Evolutionary conservation across 2,797 vertebrate species (phyloP), one percentile per base, ranked within the genome.

Genomic region (Epinephelus malabaricus): DNA sequence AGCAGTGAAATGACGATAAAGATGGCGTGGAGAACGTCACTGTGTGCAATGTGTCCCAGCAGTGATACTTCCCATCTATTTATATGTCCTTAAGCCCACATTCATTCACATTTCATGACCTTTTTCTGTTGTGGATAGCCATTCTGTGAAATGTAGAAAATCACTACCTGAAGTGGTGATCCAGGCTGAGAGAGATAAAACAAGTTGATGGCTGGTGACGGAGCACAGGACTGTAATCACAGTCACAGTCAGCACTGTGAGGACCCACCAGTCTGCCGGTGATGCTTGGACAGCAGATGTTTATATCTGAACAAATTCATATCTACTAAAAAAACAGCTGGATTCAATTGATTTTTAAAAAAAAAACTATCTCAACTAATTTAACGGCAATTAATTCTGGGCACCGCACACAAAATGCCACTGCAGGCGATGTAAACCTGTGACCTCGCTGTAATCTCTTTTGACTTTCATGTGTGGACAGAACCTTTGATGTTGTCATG

Each of bases 401-500:
- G 18, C 50, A 17, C 54, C 9, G 6, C 23, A 43, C 15, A 55
- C n/a, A 56, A 30, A 74, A 66, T n/a, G 34, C 51, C 50, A 25
- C 67, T 8, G 68, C 56, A 19, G 38, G 50, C 45, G 6, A 27
- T 46, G 34, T 5, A 54, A 59, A 69, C 60, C 25, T 61, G 53
- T 49, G 54, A 73, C 45, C 12, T 17, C 12, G 19, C 64, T 50
- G 50, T 51, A 55, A 70, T 61, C 78, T 56, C 43, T 40, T 59
- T 18, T 43, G 56, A 65, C 70, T 55, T 64, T 51, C 47, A 73
- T 64, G 27, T 66, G 40, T 49, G 43, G 68, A 67, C 43, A 15
- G 25, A 47, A 49, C 2, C 66, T 75, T 53, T 69, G 65, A 78
- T 73, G 59, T 47, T 43, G 55, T 38, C 54, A 60, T 23, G 56